These are phyloP conservation scores for Hippocampus barbouri DNA, from an alignment of 2,113 vertebrate genomes.

Conservation along the genomic window DNA sequence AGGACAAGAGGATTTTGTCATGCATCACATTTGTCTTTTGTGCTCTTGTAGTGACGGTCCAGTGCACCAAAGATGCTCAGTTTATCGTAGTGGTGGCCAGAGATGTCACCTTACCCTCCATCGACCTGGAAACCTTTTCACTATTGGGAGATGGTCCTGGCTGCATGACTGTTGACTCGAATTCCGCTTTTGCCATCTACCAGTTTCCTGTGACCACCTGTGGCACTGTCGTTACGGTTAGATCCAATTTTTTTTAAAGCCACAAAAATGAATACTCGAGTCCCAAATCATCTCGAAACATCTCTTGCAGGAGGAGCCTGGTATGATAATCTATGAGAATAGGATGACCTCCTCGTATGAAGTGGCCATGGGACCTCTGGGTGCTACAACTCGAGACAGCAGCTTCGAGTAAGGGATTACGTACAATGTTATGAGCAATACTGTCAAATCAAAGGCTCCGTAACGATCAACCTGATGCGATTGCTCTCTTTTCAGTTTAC, in stretches of 20 bases:
- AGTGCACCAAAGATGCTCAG: slow-evolving; percentile 65
- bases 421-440: neutral
- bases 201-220: slow-evolving; percentile 62
- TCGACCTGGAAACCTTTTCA: slow-evolving; percentile 42
- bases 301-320: slow-evolving; percentile 55
- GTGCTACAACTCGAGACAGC: slow-evolving; percentile 67
- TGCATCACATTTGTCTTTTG: neutral
- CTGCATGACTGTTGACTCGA: slow-evolving; percentile 50
- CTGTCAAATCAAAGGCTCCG: neutral
- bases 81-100: slow-evolving; percentile 63
- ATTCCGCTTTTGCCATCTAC: slow-evolving; percentile 60
- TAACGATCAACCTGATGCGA: neutral
- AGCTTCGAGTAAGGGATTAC: slow-evolving; percentile 56
- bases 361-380: slow-evolving; percentile 34
- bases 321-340: slow-evolving; percentile 66
- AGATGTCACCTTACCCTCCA: slow-evolving; percentile 53
- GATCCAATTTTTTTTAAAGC: neutral
- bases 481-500: slow-evolving; percentile 35
- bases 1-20: neutral
- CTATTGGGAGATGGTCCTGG: slow-evolving; percentile 24
- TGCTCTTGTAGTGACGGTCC: slow-evolving; percentile 60
- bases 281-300: neutral
- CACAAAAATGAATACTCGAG: neutral
- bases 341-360: slow-evolving; percentile 57
- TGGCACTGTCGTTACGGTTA: slow-evolving; percentile 58